phyloP scores from a whole-genome alignment of 2,888 invertebrate species.

The Synergus japonicus region DNA sequence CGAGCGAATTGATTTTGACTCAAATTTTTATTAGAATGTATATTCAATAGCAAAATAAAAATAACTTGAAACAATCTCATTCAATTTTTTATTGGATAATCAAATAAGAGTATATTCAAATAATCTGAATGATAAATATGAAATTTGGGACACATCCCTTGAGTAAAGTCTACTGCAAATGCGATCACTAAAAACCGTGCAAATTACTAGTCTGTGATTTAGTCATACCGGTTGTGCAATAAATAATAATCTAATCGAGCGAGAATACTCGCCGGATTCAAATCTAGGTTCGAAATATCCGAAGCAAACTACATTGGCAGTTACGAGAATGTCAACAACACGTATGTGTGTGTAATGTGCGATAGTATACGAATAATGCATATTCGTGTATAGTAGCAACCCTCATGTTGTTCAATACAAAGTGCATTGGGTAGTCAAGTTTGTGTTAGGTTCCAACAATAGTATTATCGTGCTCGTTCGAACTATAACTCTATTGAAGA shows the following conservation, averaged over 20 bases:
- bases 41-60: background rate
- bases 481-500: slow-evolving; percentile 6
- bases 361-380: background rate
- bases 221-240: slow-evolving; percentile 15
- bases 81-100: background rate
- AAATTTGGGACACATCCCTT: background rate
- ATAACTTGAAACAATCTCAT: background rate
- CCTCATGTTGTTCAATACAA: slow-evolving; percentile 27
- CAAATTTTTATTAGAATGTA: background rate
- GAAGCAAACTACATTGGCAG: slow-evolving; percentile 29
- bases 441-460: slow-evolving; percentile 18
- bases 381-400: slow-evolving; percentile 11
- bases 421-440: slow-evolving; percentile 33
- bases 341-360: background rate
- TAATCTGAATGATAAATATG: background rate
- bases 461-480: slow-evolving; percentile 18
- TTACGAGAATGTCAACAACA: background rate
- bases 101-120: background rate
- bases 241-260: slow-evolving; percentile 39
- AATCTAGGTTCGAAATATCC: slow-evolving; percentile 15
- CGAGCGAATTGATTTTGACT: background rate
- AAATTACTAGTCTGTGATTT: slow-evolving; percentile 15
- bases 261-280: slow-evolving; percentile 16
- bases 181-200: background rate
- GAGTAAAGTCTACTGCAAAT: background rate